phyloP scores from a whole-genome alignment of 1,140 invertebrate species.

The Aphelenchoides fujianensis region DNA sequence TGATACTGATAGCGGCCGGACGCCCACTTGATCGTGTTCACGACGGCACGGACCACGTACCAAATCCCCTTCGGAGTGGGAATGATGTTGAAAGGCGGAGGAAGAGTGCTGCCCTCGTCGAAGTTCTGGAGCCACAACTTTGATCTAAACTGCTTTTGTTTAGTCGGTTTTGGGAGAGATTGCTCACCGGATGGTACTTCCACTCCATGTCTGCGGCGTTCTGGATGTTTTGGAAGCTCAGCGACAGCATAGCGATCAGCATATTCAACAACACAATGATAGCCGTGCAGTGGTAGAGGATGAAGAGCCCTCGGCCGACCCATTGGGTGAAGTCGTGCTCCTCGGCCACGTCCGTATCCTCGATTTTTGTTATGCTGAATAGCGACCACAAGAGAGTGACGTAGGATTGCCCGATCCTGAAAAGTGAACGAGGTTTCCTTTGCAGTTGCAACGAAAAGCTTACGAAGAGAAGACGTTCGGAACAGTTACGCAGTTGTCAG shows the following conservation, averaged over 20 bases:
- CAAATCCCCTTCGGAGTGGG: constrained; percentile 67
- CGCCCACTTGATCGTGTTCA: constrained; percentile 51
- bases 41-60: constrained; percentile 62
- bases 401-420: constrained; percentile 66
- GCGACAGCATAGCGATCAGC: constrained; percentile 69
- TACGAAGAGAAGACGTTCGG: constrained; percentile 57
- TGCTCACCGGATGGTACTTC: constrained; percentile 69
- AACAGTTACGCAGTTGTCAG: constrained; percentile 37
- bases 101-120: constrained; percentile 67
- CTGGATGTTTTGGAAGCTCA: constrained; percentile 69
- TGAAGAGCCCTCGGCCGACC: constrained; percentile 53
- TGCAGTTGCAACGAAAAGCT: too few relatives aligned
- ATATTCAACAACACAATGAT: constrained; percentile 70
- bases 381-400: constrained; percentile 68
- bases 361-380: constrained; percentile 66
- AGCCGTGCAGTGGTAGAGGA: constrained; percentile 63
- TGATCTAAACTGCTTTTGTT: too few relatives aligned
- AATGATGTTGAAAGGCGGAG: constrained; percentile 68
- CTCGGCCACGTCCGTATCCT: constrained; percentile 61
- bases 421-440: not conserved
- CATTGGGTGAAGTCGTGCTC: constrained; percentile 56
- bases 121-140: too few relatives aligned
- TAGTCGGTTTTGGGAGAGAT: too few relatives aligned
- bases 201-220: constrained; percentile 68
- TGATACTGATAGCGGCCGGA: constrained; percentile 55